Evolutionary conservation across 2,113 vertebrate species (phyloP), one percentile per base, ranked within the genome.

Genomic region (Morphnarchus princeps): DNA sequence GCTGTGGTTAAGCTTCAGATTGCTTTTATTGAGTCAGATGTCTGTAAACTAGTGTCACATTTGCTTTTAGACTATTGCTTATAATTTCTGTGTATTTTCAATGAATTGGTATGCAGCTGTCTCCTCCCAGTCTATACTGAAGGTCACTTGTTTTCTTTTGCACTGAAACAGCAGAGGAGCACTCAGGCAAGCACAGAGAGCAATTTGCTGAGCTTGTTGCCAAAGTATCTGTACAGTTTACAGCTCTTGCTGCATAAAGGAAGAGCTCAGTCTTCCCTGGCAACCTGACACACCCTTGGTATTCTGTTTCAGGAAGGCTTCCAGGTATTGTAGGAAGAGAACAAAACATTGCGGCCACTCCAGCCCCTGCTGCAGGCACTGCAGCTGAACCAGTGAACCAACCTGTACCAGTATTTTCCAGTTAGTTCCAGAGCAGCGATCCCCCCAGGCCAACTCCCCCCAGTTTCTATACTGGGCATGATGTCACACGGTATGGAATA

Each of bases 1-100:
- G 10, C 18, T 52, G 16, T 66, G 31, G 9, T 78, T 57, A 78
- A 58, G 20, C 24, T 92, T 81, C 55, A 70, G 24, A 50, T 82
- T 92, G 22, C 28, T 59, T 45, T 71, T 65, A n/a, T 25, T 43
- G 55, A 90, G 25, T 45, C 17, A 20, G 2, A 25, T 10, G 16
- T 54, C 19, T 58, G 7, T 66, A 90, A 76, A 55, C 6, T 20
- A 63, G 11, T 0, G 4, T 38, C 24, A 26, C 0, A 0, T 76
- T 42, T 88, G 28, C 49, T 50, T 50, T 67, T 50, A 55, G 50
- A 42, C 20, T 79, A 28, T 8, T 50, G 22, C 15, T 82, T 32
- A 55, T 50, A 34, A 32, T 38, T 67, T 86, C 32, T 65, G 11
- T 22, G 3, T 72, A 4, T 89, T 89, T 92, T 82, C 25, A 76